phyloP scores from a whole-genome alignment of 2,888 invertebrate genomes.

The Chymomyza caudatula region DNA sequence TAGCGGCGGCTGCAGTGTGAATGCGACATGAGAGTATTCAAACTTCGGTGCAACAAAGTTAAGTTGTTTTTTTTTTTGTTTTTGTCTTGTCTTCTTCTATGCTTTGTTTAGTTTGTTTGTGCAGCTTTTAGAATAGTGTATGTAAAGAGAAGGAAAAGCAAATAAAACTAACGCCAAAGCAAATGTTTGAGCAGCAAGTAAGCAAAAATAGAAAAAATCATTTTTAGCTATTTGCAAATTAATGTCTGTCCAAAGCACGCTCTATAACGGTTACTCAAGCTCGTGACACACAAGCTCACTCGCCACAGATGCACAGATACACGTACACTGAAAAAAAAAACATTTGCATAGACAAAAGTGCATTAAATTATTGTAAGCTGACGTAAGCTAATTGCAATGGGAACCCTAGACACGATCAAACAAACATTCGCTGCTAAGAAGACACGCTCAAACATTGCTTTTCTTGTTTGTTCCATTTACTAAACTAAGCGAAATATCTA shows the following conservation, averaged over 20 bases:
- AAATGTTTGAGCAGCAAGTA: background rate
- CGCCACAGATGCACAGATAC: background rate
- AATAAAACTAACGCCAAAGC: background rate
- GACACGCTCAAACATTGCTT: background rate
- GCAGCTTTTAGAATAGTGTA: background rate
- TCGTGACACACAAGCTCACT: background rate
- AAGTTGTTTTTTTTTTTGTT: conserved; percentile 19
- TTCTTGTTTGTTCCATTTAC: background rate
- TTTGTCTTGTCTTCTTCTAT: conserved; percentile 7
- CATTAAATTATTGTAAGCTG: background rate
- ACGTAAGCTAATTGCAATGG: background rate
- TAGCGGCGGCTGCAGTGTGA: too few relatives aligned
- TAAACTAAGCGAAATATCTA: background rate
- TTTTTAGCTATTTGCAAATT: background rate
- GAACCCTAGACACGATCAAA: background rate
- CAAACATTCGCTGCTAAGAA: background rate
- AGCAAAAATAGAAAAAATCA: background rate
- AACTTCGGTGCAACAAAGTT: conserved; percentile 9
- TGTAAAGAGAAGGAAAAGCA: conserved; percentile 15
- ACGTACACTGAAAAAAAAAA: background rate
- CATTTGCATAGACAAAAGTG: background rate
- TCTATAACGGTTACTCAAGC: conserved; percentile 10
- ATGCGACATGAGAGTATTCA: too few relatives aligned
- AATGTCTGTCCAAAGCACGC: conserved; percentile 1
- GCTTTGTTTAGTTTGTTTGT: conserved; percentile 3